Evolutionary conservation across 2,888 invertebrate species (phyloP), one percentile per base, ranked within the genome.

Genomic region (Baronia brevicornis): DNA sequence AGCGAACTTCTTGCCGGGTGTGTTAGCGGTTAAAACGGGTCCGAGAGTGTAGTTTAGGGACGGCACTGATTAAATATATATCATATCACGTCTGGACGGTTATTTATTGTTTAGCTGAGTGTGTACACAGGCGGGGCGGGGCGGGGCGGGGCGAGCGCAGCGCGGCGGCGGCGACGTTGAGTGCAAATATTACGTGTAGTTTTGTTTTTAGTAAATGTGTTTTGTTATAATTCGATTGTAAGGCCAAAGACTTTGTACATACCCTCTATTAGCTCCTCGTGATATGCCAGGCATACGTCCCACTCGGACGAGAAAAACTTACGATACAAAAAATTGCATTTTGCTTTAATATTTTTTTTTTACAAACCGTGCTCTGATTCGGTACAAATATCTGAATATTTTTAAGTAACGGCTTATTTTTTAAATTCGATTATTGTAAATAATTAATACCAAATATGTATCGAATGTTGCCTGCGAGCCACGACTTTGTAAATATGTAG

Each of bases 211-310:
- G n/a, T n/a, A 59, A 58, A 46, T 42, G 51, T 52, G 52, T 60
- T 53, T 46, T 58, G 62, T 71, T 61, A 56, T 47, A 59, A 51
- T 68, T 74, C 65, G 62, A 70, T 57, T 65, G 65, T 75, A 68
- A 79, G 80, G 80, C 82, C 82, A 79, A 80, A 82, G 82, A 82
- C 80, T 74, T 51, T 82, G 80, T 82, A 80, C 46, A 82, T 80
- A 80, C 44, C 51, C 49, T 50, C 54, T 54, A 32, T 39, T 41
- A 39, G 40, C 60, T 55, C 49, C 52, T 55, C 67, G 65, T 53
- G 64, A 55, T 54, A 63, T 59, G 66, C 61, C 65, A 57, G 61
- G 54, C 64, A 55, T 43, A 42, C 47, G 49, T 41, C 51, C 48
- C 44, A 37, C 35, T 54, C 61, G 62, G 52, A 53, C 48, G 51